Evolutionary conservation across 2,888 invertebrate species (phyloP), one percentile per base, ranked within the genome.

Genomic region (Onchidella celtica): DNA sequence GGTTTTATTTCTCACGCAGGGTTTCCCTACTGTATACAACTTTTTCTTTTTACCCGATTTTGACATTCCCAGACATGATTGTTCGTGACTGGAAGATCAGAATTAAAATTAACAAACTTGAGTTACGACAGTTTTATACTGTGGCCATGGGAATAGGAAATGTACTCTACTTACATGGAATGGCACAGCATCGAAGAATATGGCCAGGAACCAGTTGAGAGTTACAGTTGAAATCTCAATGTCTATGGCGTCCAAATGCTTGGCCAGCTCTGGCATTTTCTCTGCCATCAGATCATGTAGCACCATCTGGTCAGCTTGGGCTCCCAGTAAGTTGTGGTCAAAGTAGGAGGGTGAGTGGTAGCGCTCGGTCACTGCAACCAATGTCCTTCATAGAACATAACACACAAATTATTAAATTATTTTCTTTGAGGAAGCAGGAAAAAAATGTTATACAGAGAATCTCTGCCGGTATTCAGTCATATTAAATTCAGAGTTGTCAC

Each of bases 151-250:
- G 3, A 66, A 14, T 55, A 17, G 55, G 17, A 55, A 55, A 55
- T 14, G 9, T 17, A 55, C 55, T 55, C 1, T 36, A 81, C 89
- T 85, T 87, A 94, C 94, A 92, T 94, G 93, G 86, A 94, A 94
- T 2, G 94, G 94, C 2, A 94, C 93, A 2, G 94, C 93, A 88
- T 94, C 94, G 88, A 94, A 94, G 90, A 94, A 94, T 77, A 94
- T 89, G 11, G 94, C 94, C 83, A 94, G 91, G 88, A 94, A 94
- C 94, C 94, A 94, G 90, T 94, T 94, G 81, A 94, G 91, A 14
- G 94, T 94, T 75, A 95, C 92, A 3, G 94, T 94, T 29, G 94
- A 94, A 69, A 94, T 89, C 84, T 95, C 94, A 79, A 94, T 94
- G 84, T 94, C 94, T 57, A 94, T 92, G 47, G 89, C 88, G 80